Evolutionary conservation across 2,888 invertebrate genomes (phyloP), one percentile per base, ranked within the genome.

Genomic region (Hesperia comma): DNA sequence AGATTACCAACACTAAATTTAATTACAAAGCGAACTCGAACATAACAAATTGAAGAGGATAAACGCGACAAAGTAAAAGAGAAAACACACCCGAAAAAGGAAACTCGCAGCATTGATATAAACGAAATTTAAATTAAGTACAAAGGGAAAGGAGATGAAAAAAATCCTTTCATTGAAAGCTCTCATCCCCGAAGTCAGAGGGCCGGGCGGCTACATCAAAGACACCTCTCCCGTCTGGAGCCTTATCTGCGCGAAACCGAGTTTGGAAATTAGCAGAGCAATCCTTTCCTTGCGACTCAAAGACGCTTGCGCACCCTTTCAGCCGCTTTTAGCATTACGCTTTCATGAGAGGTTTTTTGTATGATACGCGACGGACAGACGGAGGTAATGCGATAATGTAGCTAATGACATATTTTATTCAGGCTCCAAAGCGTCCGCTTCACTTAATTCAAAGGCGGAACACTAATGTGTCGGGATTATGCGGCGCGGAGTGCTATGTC

Each of bases 71-170:
- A 92, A 91, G 92, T 91, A 90, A 92, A 91, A 91, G 88, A 90
- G 88, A 91, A 91, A 90, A 92, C 90, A 91, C 90, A 88, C 87
- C 85, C 83, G 85, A 88, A 90, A 88, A 90, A 90, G 91, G 91
- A 92, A 92, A 92, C 90, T 88, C 91, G 84, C 79, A 90, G 91
- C 92, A 92, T 91, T 92, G 92, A 92, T 92, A 92, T 92, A 92
- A 92, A 92, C 92, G 92, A 92, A 92, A 92, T 92, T 92, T 92
- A 92, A 92, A 92, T 92, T 92, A 92, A 92, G 90, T 92, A 92
- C 92, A 92, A 92, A 92, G 91, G 88, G 88, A 92, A 90, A 88
- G 90, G 87, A 90, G 90, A 90, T 89, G 88, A 90, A 91, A 92
- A 90, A 92, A 92, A 92, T 92, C 92, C 92, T 92, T 92, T 92